Conservation (phyloP, 2,113 vertebrate genomes). For the Cochlearius cochlearius region DNA sequence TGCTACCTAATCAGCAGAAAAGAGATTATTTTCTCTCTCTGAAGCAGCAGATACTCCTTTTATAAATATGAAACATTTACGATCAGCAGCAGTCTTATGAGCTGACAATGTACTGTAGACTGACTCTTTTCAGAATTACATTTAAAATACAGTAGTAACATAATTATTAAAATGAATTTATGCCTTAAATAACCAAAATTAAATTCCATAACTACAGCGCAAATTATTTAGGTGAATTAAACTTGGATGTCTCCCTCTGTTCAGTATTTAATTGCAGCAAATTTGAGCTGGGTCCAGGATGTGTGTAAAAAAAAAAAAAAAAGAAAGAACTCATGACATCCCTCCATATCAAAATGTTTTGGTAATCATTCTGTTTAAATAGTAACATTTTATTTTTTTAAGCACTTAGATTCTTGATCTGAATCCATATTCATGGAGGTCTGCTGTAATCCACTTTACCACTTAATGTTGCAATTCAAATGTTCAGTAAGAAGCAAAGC, state of each 20-base stretch:
- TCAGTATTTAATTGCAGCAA: constrained; percentile 70
- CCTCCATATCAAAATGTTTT: constrained; percentile 78
- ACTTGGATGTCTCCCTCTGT: constrained; percentile 42
- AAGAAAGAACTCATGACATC: constrained; percentile 10
- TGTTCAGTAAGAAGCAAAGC: constrained; percentile 86
- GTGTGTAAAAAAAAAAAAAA: neutral
- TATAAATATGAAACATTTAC: constrained; percentile 10
- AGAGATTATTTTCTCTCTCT: constrained; percentile 50
- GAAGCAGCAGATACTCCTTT: constrained; percentile 26
- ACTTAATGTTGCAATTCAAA: constrained; percentile 96
- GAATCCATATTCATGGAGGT: constrained; percentile 84
- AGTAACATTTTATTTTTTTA: constrained; percentile 82
- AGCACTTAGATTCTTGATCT: constrained; percentile 82
- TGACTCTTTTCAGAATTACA: constrained; percentile 37
- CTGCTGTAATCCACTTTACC: constrained; percentile 89
- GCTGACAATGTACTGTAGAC: constrained; percentile 16
- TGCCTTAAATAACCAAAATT: constrained; percentile 71
- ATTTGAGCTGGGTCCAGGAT: constrained; percentile 41
- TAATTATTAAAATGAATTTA: constrained; percentile 75
- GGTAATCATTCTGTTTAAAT: constrained; percentile 79
- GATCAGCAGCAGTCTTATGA: constrained; percentile 31
- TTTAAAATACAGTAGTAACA: constrained; percentile 62
- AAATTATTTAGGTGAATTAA: constrained; percentile 73
- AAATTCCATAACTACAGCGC: constrained; percentile 64
- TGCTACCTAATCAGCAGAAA: constrained; percentile 72